Evolutionary conservation across 2,888 invertebrate species (phyloP).

Genomic region (Apamea crenata): DNA sequence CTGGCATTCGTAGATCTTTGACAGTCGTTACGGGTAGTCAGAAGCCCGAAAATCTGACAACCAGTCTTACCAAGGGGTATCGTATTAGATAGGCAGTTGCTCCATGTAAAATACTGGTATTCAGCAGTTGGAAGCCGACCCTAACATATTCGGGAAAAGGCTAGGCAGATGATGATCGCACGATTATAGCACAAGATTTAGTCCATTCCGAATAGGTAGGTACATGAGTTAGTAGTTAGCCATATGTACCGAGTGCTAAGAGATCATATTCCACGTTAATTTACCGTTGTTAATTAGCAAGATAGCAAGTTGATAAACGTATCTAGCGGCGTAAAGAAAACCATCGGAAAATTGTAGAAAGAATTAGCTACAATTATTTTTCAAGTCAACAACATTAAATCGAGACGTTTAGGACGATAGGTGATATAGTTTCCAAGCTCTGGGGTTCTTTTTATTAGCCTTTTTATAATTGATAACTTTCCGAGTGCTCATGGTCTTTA

Average conservation of each 20-base stretch:
- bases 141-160: no score
- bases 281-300: constrained; percentile 14
- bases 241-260: no score
- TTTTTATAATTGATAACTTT: not conserved
- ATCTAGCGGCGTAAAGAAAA: not conserved
- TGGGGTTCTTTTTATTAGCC: not conserved
- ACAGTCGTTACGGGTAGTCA: no score
- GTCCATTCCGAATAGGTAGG: not conserved
- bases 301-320: not conserved
- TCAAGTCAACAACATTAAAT: no score
- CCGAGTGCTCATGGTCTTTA: no score
- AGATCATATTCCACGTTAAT: constrained; percentile 9
- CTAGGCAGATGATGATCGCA: not conserved
- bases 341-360: not conserved
- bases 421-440: not conserved
- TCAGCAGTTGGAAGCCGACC: no score
- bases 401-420: not conserved
- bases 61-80: no score
- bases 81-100: no score
- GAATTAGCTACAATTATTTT: not conserved
- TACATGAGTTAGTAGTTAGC: no score
- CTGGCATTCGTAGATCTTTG: no score
- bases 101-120: no score
- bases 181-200: not conserved
- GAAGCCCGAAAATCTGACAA: no score